Percentiles rank a stretch among this genome's conserved stretches.
These are phyloP conservation scores for Ptychodera flava DNA, from an alignment of 35 echinoderm and acorn worm genomes.

Conservation along the genomic window DNA sequence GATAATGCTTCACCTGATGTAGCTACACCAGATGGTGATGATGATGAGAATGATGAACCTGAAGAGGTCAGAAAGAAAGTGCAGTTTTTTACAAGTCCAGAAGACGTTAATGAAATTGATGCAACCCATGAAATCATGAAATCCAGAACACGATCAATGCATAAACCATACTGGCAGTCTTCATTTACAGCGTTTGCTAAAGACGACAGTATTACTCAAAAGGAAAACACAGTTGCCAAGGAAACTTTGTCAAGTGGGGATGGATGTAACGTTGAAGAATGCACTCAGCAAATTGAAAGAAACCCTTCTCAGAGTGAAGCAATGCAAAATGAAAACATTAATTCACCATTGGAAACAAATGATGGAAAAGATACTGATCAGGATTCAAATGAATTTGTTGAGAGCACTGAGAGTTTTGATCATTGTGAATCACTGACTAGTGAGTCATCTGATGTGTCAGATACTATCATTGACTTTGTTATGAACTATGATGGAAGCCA, in stretches of 20 bases:
- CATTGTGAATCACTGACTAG: background rate
- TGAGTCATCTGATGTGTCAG: constrained; percentile 36
- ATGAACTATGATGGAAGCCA: background rate
- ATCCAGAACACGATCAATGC: too few relatives aligned
- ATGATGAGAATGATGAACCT: background rate
- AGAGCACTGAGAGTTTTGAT: too few relatives aligned
- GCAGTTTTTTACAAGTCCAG: background rate
- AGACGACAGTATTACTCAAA: too few relatives aligned
- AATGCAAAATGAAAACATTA: background rate
- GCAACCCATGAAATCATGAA: too few relatives aligned
- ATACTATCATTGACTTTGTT: constrained; percentile 41
- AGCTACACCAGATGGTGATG: background rate
- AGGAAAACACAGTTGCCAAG: too few relatives aligned
- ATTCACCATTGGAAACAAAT: background rate
- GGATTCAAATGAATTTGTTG: background rate
- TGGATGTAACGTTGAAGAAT: too few relatives aligned
- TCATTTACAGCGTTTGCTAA: too few relatives aligned
- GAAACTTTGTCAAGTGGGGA: too few relatives aligned
- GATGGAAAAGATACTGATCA: background rate
- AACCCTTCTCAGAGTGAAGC: too few relatives aligned
- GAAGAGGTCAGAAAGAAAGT: background rate
- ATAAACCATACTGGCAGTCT: too few relatives aligned
- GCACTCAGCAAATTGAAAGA: too few relatives aligned
- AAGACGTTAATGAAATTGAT: background rate
- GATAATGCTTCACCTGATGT: background rate